Evolutionary conservation across 2,113 vertebrate genomes (phyloP).

Genomic region (Gavialis gangeticus): DNA sequence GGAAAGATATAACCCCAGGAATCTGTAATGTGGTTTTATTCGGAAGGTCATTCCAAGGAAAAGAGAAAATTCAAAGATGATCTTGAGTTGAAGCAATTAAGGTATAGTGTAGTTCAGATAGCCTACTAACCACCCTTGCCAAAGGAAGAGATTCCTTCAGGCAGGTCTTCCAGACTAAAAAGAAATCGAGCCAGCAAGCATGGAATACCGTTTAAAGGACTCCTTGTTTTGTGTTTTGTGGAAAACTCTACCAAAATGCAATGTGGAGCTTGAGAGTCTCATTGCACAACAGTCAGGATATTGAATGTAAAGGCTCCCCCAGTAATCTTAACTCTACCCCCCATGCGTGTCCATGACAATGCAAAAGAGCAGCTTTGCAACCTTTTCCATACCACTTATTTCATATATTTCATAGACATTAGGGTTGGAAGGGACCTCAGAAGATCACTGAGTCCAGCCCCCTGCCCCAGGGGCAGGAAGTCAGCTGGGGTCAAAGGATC

Average conservation of each 20-base stretch:
- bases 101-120: background rate
- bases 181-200: background rate
- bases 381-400: background rate
- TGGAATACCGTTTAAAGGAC: background rate
- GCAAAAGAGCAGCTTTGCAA: background rate
- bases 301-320: background rate
- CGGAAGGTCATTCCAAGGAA: slow-evolving; percentile 73
- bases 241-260: background rate
- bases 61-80: slow-evolving; percentile 42
- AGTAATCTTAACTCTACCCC: background rate
- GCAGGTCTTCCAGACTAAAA: background rate
- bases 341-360: accelerated
- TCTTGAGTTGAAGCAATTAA: slow-evolving; percentile 55
- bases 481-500: no score
- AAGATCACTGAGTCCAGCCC: no score
- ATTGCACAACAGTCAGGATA: background rate
- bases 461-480: no score
- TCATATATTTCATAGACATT: no score
- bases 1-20: slow-evolving; percentile 64
- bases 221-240: background rate
- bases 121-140: background rate
- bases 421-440: no score
- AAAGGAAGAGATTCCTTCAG: background rate
- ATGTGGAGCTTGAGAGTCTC: background rate
- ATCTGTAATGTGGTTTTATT: slow-evolving; percentile 30